These are phyloP conservation scores for Leuciscus idus DNA, from an alignment of 2,113 vertebrate species.

Conservation along the genomic window DNA sequence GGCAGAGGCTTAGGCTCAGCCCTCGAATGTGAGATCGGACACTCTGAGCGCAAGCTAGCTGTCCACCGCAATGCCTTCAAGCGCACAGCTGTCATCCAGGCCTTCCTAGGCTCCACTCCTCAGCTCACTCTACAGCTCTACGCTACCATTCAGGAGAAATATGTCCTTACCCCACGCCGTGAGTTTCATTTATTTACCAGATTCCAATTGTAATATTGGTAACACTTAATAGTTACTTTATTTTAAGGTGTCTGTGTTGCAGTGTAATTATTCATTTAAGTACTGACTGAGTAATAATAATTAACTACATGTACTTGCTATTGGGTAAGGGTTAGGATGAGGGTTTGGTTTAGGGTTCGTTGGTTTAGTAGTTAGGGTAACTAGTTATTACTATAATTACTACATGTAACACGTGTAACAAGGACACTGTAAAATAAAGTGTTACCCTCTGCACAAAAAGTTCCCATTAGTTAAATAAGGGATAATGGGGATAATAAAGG, in stretches of 20 bases:
- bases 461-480: too few species aligned
- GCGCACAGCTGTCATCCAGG: slow-evolving; percentile 92
- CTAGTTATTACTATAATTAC: too few species aligned
- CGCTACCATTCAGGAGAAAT: slow-evolving; percentile 87
- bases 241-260: too few species aligned
- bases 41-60: slow-evolving; percentile 83
- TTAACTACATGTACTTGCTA: too few species aligned
- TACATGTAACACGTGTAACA: too few species aligned
- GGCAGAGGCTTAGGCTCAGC: slow-evolving; percentile 74
- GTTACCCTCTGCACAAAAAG: neutral
- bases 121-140: slow-evolving; percentile 97
- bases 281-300: too few species aligned
- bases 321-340: too few species aligned
- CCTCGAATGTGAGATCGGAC: slow-evolving; percentile 91
- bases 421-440: too few species aligned
- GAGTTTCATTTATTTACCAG: slow-evolving; percentile 58
- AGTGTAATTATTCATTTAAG: too few species aligned
- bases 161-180: slow-evolving; percentile 81
- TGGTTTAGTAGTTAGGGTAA: too few species aligned
- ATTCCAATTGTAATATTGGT: neutral
- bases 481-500: too few species aligned
- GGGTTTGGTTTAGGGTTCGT: too few species aligned
- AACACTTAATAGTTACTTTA: neutral
- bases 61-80: slow-evolving; percentile 94
- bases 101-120: slow-evolving; percentile 94